These are phyloP conservation scores for Characodon lateralis DNA, from an alignment of 2,797 vertebrate genomes.

Conservation along the genomic window DNA sequence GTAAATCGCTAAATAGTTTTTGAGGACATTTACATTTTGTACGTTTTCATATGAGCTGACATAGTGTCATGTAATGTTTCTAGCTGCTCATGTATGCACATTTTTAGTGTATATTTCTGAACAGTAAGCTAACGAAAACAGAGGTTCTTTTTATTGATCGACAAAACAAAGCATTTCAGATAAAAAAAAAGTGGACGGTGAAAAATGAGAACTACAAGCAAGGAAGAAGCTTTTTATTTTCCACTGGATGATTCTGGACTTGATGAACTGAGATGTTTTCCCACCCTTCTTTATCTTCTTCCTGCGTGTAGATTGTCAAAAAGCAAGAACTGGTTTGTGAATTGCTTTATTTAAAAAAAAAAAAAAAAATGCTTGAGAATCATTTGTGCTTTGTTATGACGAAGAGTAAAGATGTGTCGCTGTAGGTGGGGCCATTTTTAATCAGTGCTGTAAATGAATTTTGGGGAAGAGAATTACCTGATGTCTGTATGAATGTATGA, in stretches of 20 bases:
- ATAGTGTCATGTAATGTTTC: conserved; percentile 96
- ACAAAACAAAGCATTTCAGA: conserved; percentile 88
- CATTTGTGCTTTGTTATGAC: conserved; percentile 83
- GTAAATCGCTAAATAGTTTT: conserved; percentile 92
- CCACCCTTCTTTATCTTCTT: conserved; percentile 56
- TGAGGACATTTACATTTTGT: conserved; percentile 98
- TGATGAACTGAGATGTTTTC: conserved; percentile 55
- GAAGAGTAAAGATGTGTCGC: conserved; percentile 77
- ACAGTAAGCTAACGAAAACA: conserved; percentile 90
- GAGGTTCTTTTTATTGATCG: conserved; percentile 93
- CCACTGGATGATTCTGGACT: conserved; percentile 63
- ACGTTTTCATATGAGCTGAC: conserved; percentile 99
- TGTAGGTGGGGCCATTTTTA: conserved; percentile 89
- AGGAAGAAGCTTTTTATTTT: conserved; percentile 83
- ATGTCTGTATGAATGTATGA: conserved; percentile 90
- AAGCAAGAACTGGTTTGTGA: conserved; percentile 90
- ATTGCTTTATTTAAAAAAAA: conserved; percentile 88
- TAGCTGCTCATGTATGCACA: conserved; percentile 97
- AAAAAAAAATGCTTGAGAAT: conserved; percentile 85
- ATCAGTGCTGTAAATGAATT: conserved; percentile 87
- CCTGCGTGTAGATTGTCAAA: conserved; percentile 91
- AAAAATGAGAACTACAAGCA: conserved; percentile 58
- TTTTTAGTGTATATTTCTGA: conserved; percentile 97
- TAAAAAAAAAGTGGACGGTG: conserved; percentile 82
- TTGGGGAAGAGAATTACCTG: conserved; percentile 87